Percentiles rank a stretch among this genome's conserved stretches.
These are phyloP conservation scores for Tetrao urogallus DNA, from an alignment of 2,113 vertebrate genomes.

Conservation along the genomic window DNA sequence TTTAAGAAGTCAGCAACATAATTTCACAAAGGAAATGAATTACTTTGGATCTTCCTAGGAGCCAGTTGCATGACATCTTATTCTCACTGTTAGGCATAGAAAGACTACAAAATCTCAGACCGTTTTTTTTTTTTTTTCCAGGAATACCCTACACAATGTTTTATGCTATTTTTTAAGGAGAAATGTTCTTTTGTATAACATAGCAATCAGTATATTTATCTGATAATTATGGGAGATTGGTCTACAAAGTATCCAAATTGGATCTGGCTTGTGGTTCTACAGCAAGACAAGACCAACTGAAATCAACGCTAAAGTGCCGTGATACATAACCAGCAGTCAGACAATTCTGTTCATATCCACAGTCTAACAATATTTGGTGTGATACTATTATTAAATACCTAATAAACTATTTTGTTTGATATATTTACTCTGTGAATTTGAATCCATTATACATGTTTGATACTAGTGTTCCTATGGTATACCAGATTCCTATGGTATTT, in stretches of 20 bases:
- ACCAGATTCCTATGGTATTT: neutral
- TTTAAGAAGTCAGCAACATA: neutral
- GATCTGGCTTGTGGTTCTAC: neutral
- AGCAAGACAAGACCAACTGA: neutral
- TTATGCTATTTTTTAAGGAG: neutral
- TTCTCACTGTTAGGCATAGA: neutral
- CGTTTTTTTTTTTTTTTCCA: neutral
- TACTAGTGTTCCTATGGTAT: neutral
- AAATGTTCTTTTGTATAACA: neutral
- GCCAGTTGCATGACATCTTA: neutral
- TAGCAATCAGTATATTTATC: neutral
- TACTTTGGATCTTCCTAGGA: neutral
- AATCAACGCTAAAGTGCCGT: neutral
- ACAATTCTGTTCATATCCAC: neutral
- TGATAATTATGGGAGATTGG: neutral
- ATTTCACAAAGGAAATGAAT: neutral
- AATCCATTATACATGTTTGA: neutral
- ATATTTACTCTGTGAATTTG: conserved; percentile 14
- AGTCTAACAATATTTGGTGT: neutral
- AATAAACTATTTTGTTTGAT: neutral
- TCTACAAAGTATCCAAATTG: neutral
- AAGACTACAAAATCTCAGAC: neutral
- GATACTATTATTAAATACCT: neutral
- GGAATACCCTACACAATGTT: neutral
- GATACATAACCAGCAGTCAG: neutral